Percentiles rank a stretch among this genome's conserved stretches.
These are phyloP conservation scores for Aphelenchoides besseyi DNA, from an alignment of 1,140 invertebrate species.

Conservation along the genomic window DNA sequence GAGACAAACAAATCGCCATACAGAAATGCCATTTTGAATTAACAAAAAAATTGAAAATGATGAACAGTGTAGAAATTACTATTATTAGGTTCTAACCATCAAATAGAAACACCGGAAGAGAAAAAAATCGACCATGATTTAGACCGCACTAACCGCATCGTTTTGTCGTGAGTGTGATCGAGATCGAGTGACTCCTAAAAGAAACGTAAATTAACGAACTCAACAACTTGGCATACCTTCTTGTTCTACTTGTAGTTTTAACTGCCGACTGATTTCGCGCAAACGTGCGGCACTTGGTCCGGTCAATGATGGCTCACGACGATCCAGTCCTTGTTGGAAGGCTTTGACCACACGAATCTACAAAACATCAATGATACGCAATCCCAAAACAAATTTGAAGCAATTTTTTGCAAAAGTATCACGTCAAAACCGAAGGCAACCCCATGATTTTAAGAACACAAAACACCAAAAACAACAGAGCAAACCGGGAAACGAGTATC, in stretches of 20 bases:
- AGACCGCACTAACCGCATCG: constrained; percentile 22
- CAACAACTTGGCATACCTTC: constrained; percentile 38
- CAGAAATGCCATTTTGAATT: background rate
- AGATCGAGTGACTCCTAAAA: constrained; percentile 29
- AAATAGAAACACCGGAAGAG: background rate
- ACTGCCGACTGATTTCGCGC: constrained; percentile 59
- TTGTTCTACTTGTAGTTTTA: constrained; percentile 58
- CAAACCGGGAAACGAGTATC: constrained; percentile 19
- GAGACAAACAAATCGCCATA: background rate
- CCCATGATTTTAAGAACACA: constrained; percentile 10
- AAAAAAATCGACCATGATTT: background rate
- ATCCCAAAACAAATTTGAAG: constrained; percentile 13
- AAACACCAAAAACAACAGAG: constrained; percentile 11
- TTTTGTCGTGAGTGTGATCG: constrained; percentile 31
- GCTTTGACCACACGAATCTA: constrained; percentile 62
- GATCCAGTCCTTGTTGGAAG: constrained; percentile 56
- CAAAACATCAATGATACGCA: constrained; percentile 29
- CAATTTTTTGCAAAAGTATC: background rate
- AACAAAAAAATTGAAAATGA: background rate
- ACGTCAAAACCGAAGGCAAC: background rate
- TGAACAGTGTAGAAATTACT: background rate
- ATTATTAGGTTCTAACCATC: background rate
- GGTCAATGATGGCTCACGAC: constrained; percentile 58
- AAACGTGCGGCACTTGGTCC: constrained; percentile 59
- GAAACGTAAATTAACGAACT: background rate